Evolutionary conservation across 2,888 invertebrate genomes (phyloP).

Genomic region (Ectemnius lituratus): DNA sequence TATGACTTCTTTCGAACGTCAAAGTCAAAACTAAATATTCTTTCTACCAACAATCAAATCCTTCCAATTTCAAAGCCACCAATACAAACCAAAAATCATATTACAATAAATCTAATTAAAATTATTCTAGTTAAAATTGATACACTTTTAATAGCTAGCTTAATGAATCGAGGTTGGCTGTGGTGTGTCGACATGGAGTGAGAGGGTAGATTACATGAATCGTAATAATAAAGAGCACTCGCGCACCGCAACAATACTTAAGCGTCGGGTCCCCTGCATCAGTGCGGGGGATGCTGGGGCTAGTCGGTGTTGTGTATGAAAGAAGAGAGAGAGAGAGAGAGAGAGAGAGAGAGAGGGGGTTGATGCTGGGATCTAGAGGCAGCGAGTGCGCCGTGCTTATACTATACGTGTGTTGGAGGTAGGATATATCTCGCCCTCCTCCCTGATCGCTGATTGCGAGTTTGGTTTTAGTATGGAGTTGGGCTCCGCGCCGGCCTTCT

Average conservation of each 20-base stretch:
- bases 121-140: no score
- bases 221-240: conserved; percentile 7
- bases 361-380: no score
- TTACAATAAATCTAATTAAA: no score
- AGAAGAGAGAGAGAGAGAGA: no score
- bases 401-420: conserved; percentile 15
- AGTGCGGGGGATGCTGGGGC: conserved; percentile 12
- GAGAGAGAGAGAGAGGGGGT: no score
- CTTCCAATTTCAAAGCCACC: no score
- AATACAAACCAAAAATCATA: no score
- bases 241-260: conserved; percentile 6
- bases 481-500: conserved; percentile 19
- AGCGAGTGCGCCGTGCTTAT: no score
- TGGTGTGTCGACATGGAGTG: background rate
- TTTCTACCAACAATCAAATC: no score
- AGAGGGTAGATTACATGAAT: background rate
- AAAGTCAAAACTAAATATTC: no score
- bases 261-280: background rate
- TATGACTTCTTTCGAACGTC: no score
- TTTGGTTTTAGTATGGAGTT: conserved; percentile 61
- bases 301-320: background rate
- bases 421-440: conserved; percentile 32
- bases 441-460: conserved; percentile 57
- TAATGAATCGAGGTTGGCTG: background rate
- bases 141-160: background rate